phyloP scores from a whole-genome alignment of 2,113 vertebrate species.

The Arvicanthis niloticus region DNA sequence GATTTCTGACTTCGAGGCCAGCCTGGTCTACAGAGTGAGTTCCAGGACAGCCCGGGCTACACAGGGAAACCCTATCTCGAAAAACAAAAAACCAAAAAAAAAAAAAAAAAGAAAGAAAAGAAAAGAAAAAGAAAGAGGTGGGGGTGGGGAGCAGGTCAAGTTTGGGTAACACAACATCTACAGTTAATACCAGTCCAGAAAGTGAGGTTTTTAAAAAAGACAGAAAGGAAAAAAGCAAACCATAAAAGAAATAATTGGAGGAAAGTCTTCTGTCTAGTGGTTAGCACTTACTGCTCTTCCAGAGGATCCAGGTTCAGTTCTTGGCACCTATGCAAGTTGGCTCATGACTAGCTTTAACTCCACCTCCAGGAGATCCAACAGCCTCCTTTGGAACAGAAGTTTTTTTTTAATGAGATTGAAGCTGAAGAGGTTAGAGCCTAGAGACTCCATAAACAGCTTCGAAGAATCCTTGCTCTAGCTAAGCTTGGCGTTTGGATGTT shows the following conservation, averaged over 20 bases:
- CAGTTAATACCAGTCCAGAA: neutral
- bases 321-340: too few species aligned
- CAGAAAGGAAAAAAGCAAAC: neutral
- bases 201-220: neutral
- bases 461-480: neutral
- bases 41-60: too few species aligned
- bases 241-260: conserved; percentile 7
- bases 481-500: neutral
- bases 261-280: neutral
- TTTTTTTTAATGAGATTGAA: neutral
- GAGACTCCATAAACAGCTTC: neutral
- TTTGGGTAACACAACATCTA: neutral
- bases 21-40: too few species aligned
- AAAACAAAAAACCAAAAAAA: too few species aligned
- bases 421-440: neutral
- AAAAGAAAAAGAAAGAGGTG: neutral
- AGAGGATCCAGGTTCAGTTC: neutral
- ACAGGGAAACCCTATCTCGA: too few species aligned
- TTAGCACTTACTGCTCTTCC: neutral
- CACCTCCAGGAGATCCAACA: too few species aligned
- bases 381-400: neutral
- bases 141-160: neutral
- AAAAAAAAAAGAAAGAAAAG: too few species aligned
- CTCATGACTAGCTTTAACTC: neutral
- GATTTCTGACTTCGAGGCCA: too few species aligned